Evolutionary conservation across 2,113 vertebrate genomes (phyloP).

Genomic region (Numenius arquata): DNA sequence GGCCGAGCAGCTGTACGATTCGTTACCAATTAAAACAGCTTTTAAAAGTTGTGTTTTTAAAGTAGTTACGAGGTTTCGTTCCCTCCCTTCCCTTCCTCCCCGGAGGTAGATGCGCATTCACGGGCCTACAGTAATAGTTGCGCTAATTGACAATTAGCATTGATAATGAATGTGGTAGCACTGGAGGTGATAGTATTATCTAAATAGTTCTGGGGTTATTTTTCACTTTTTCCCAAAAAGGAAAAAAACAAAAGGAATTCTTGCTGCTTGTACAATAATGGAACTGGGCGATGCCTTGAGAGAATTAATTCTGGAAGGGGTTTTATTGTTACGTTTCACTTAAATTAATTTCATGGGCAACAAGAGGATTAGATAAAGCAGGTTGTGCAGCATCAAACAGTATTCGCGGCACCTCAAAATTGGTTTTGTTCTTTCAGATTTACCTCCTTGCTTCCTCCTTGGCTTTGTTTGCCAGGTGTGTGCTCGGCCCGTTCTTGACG

Average conservation of each 20-base stretch:
- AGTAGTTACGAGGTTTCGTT: neutral
- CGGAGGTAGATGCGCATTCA: neutral
- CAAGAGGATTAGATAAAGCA: neutral
- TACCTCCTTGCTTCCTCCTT: neutral
- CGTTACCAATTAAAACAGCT: neutral
- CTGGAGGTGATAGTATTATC: slow-evolving; percentile 12
- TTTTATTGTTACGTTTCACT: neutral
- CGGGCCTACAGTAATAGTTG: neutral
- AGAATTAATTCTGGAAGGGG: neutral
- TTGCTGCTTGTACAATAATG: neutral
- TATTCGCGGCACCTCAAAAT: neutral
- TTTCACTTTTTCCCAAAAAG: neutral
- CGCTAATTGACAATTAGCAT: slow-evolving; percentile 51
- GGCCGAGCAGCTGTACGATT: neutral
- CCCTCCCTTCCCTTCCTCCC: neutral
- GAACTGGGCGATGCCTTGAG: neutral
- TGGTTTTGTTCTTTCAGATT: neutral
- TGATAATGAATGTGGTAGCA: slow-evolving; percentile 39
- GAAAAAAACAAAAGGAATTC: neutral
- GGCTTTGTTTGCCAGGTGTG: neutral
- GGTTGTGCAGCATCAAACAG: neutral
- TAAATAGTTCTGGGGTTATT: neutral
- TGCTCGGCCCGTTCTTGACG: rapidly evolving
- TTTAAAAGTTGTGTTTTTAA: neutral
- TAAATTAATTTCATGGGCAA: neutral